phyloP scores from a whole-genome alignment of 2,888 invertebrate genomes.

The Mythimna pallens region DNA sequence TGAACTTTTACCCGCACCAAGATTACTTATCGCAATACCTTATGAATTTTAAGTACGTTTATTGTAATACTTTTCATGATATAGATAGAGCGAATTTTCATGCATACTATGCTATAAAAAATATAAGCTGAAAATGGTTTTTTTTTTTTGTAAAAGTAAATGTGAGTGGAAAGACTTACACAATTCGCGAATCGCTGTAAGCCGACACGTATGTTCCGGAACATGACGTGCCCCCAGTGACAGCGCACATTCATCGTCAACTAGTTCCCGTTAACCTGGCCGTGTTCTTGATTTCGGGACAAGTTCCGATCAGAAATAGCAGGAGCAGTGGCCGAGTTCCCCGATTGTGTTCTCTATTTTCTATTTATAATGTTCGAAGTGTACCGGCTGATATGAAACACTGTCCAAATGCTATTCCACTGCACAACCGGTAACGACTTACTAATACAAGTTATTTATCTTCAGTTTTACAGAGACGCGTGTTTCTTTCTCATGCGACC shows the following conservation, averaged over 20 bases:
- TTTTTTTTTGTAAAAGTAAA: not conserved
- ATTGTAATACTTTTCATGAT: constrained; percentile 23
- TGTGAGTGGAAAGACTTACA: constrained; percentile 63
- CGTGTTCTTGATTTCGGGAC: constrained; percentile 82
- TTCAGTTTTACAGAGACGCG: constrained; percentile 70
- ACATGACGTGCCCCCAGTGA: constrained; percentile 75
- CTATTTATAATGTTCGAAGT: constrained; percentile 81
- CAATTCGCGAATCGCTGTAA: constrained; percentile 68
- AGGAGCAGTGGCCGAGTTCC: constrained; percentile 83
- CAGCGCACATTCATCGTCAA: constrained; percentile 75
- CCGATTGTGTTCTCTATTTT: constrained; percentile 80
- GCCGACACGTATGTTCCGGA: constrained; percentile 73
- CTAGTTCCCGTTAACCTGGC: constrained; percentile 74
- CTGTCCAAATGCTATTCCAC: constrained; percentile 77
- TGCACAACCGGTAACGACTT: constrained; percentile 74
- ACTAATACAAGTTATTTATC: constrained; percentile 71
- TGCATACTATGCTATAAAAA: constrained; percentile 39
- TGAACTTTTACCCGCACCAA: constrained; percentile 46
- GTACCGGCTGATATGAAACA: constrained; percentile 76
- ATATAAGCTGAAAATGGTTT: not conserved
- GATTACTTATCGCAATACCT: constrained; percentile 44
- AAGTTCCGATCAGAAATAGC: constrained; percentile 84
- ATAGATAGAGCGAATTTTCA: constrained; percentile 14
- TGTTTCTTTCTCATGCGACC: constrained; percentile 70
- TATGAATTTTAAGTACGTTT: constrained; percentile 48